Evolutionary conservation across 2,797 vertebrate species (phyloP).

Genomic region (Spizella passerina): DNA sequence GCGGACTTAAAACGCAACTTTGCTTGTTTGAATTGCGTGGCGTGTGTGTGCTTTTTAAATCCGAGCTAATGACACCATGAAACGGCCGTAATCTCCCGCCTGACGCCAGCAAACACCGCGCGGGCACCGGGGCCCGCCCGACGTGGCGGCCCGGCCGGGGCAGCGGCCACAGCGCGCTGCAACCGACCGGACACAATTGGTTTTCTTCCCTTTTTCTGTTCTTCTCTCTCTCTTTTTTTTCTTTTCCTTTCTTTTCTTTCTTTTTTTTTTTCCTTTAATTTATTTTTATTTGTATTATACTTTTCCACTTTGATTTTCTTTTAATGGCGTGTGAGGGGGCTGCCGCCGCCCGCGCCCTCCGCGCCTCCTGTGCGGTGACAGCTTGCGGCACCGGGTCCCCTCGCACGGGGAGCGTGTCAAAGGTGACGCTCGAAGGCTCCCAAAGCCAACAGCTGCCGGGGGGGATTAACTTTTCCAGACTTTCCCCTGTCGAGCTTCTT

Average conservation of each 20-base stretch:
- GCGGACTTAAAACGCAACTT: slow-evolving; percentile 45
- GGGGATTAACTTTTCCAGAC: slow-evolving; percentile 89
- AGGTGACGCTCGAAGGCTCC: slow-evolving; percentile 93
- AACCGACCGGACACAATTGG: too few species aligned
- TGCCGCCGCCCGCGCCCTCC: background rate
- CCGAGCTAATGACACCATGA: background rate
- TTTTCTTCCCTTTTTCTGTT: background rate
- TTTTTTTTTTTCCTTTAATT: fast-evolving
- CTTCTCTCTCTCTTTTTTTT: fast-evolving
- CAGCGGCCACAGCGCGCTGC: background rate
- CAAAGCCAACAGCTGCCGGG: slow-evolving; percentile 88
- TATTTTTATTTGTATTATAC: background rate
- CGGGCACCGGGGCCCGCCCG: background rate
- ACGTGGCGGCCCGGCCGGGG: background rate
- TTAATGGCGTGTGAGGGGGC: background rate
- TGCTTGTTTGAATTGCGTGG: slow-evolving; percentile 36
- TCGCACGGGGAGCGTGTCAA: slow-evolving; percentile 85
- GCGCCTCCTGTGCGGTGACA: slow-evolving; percentile 78
- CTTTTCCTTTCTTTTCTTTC: fast-evolving
- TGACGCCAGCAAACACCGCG: background rate
- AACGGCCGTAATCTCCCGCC: background rate
- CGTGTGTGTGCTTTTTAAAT: slow-evolving; percentile 39
- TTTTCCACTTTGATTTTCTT: background rate
- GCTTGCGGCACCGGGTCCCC: slow-evolving; percentile 84
- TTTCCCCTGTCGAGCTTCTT: slow-evolving; percentile 82